phyloP scores from a whole-genome alignment of 2,113 vertebrate species.

The Steatornis caripensis region DNA sequence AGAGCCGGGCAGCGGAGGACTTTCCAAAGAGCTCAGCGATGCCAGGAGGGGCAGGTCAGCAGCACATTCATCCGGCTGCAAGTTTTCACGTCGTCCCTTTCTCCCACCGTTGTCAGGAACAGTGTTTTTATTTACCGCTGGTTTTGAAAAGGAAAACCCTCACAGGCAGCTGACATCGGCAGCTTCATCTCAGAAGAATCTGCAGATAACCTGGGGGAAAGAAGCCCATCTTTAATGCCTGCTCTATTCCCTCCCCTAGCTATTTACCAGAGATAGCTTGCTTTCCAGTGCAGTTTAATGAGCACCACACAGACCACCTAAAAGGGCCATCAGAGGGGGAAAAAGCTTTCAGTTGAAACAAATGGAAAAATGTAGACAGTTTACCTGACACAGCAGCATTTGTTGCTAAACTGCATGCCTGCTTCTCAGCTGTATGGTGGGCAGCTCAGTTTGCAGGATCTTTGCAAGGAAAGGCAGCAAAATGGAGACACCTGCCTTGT shows the following conservation, averaged over 20 bases:
- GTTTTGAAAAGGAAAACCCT: neutral
- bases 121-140: neutral
- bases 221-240: neutral
- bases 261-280: neutral
- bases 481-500: neutral
- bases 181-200: neutral
- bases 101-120: neutral
- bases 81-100: neutral
- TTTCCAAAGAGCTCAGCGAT: neutral
- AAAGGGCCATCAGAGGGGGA: neutral
- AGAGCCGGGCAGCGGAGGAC: neutral
- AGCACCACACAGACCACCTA: neutral
- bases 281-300: neutral
- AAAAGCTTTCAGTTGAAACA: neutral
- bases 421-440: rapidly evolving
- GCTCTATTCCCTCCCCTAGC: neutral
- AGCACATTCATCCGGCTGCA: rapidly evolving
- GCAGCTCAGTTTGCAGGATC: neutral
- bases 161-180: neutral
- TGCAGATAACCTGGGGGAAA: neutral
- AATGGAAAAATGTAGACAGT: neutral
- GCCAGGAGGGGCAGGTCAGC: neutral
- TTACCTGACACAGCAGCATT: rapidly evolving
- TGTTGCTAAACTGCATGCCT: rapidly evolving
- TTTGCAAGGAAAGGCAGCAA: neutral